phyloP scores from a whole-genome alignment of 2,888 invertebrate species.

The Marasmarcha lunaedactyla region DNA sequence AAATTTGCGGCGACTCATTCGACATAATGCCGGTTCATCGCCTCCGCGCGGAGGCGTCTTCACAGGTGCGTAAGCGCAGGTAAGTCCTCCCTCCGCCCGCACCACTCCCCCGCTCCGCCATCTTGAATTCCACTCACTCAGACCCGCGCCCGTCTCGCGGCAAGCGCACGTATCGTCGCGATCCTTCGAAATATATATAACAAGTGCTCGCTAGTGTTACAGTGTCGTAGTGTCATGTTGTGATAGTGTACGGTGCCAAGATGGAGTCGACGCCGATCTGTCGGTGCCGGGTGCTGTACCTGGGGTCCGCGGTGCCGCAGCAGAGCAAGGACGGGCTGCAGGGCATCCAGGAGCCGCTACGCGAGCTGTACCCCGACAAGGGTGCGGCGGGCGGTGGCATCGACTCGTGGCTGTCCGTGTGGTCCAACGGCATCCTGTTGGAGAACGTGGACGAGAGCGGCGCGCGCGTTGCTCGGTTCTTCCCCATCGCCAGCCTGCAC shows the following conservation, averaged over 20 bases:
- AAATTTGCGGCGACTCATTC: constrained; percentile 60
- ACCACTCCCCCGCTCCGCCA: constrained; percentile 33
- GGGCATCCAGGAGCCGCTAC: constrained; percentile 96
- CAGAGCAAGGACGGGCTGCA: constrained; percentile 98
- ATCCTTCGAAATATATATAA: constrained; percentile 23
- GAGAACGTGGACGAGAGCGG: constrained; percentile 97
- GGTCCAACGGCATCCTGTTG: constrained; percentile 94
- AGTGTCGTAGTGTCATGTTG: constrained; percentile 56
- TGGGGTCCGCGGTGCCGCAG: constrained; percentile 96
- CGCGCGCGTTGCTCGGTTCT: constrained; percentile 93
- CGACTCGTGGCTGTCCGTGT: constrained; percentile 96
- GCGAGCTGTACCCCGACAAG: constrained; percentile 95
- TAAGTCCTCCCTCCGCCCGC: constrained; percentile 22
- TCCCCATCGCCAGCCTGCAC: constrained; percentile 94
- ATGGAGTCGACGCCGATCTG: constrained; percentile 93
- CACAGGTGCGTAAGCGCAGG: constrained; percentile 62
- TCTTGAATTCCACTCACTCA: constrained; percentile 68
- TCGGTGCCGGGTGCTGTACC: constrained; percentile 94
- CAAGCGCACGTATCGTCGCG: constrained; percentile 39
- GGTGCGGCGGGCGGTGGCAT: constrained; percentile 91
- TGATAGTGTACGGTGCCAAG: constrained; percentile 60
- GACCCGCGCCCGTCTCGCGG: constrained; percentile 60
- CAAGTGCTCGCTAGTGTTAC: constrained; percentile 21
- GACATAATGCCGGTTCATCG: constrained; percentile 67
- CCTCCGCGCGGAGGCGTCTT: constrained; percentile 38